Base-by-base conservation (phyloP, 2,888 invertebrate genomes). In the Chrysodeixis includens region DNA sequence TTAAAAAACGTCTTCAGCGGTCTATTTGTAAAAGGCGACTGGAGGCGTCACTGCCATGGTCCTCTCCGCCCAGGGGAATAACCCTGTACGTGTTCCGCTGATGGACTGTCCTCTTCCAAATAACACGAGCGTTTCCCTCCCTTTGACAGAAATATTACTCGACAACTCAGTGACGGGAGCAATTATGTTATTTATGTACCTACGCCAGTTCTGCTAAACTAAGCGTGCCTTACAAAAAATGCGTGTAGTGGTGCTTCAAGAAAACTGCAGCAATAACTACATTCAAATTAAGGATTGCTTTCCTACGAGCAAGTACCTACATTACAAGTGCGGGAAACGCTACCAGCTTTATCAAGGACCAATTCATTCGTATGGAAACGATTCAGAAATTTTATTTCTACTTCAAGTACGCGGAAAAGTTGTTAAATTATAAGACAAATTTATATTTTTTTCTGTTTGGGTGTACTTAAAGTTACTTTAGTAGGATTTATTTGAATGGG, bases 1-100 rank as follows among this genome's bases (percentile, higher is more conserved):
- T 81, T 69, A 78, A 73, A 79, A 80, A 72, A 56, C 54, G 66
- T 74, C 78, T 83, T 77, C 71, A 74, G 64, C 57, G 22, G 62
- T 59, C 61, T 82, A 66, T 84, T 84, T 79, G 71, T 73, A 81
- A 66, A 71, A 73, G 70, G 62, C 26, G 69, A 69, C 73, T 59
- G 62, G 62, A 69, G 53, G 63, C 56, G 56, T 58, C 60, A 57
- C 67, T 32, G 71, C 74, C 59, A 68, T 69, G 69, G 82, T 68
- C 59, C 70, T 60, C 55, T 64, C 58, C 74, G 89, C 90, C 87
- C 87, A 79, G 66, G 88, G 89, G 89, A 88, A 78, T 84, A 74
- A 56, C 65, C 56, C 71, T 69, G 56, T 68, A 76, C 68, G 58
- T 77, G 78, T 74, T 71, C 22, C 68, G 70, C 69, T 74, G 69